A percentile compares a stretch with the other conserved stretches of the same genome.
Conservation (phyloP, 64 coral and sea anemone species). For the Orbicella faveolata region DNA sequence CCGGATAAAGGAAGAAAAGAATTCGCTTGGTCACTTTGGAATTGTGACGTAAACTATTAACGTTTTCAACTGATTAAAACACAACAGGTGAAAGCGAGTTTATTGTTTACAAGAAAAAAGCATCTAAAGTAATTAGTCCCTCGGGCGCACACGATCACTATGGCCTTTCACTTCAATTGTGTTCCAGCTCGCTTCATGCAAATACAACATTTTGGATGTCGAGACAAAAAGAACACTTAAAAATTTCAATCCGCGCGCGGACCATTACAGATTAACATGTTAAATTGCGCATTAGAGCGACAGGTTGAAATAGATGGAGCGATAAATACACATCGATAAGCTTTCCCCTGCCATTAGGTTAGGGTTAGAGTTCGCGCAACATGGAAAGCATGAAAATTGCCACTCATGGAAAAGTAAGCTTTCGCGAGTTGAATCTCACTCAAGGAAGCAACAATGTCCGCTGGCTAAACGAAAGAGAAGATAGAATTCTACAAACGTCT, state of each 20-base stretch:
- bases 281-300: neutral
- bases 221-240: neutral
- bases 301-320: neutral
- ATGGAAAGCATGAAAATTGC: slow-evolving; percentile 12
- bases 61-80: slow-evolving; percentile 16
- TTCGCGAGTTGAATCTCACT: slow-evolving; percentile 27
- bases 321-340: too few relatives aligned
- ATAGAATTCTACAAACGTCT: slow-evolving; percentile 15
- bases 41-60: slow-evolving; percentile 12
- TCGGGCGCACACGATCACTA: neutral
- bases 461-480: slow-evolving; percentile 36
- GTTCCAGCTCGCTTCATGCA: neutral
- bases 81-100: neutral
- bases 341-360: neutral
- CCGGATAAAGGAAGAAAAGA: neutral
- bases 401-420: neutral
- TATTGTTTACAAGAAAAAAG: slow-evolving; percentile 11
- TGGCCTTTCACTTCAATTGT: neutral
- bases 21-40: slow-evolving; percentile 7
- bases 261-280: neutral
- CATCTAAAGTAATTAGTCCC: slow-evolving; percentile 18
- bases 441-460: slow-evolving; percentile 27
- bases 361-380: neutral
- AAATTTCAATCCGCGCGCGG: neutral
- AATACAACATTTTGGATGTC: neutral